Percentiles rank a stretch among this genome's conserved stretches.
phyloP scores from a whole-genome alignment of 1,140 invertebrate genomes.

The Nebria ingens region DNA sequence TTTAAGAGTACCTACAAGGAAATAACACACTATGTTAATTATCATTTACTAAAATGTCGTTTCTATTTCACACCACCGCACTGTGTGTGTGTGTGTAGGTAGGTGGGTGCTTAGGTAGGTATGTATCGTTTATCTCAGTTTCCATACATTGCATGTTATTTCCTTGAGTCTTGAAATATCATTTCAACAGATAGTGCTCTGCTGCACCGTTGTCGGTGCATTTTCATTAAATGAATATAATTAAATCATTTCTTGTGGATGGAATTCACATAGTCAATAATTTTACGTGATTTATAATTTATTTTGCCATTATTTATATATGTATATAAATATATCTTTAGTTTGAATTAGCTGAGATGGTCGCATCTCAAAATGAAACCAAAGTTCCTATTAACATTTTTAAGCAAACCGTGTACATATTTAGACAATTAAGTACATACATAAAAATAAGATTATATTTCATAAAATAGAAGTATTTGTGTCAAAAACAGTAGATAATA shows the following conservation, averaged over 20 bases:
- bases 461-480: conserved; percentile 9
- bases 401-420: conserved; percentile 1
- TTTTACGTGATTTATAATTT: conserved; percentile 11
- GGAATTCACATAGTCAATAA: conserved; percentile 7
- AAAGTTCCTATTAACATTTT: conserved; percentile 29
- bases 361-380: conserved; percentile 24
- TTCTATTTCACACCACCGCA: too few species aligned
- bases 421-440: background rate
- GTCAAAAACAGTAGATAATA: conserved; percentile 5
- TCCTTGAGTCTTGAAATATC: too few species aligned
- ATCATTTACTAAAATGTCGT: too few species aligned
- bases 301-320: conserved; percentile 9
- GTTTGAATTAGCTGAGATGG: conserved; percentile 9
- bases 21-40: too few species aligned
- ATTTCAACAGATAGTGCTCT: too few species aligned
- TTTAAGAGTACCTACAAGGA: too few species aligned
- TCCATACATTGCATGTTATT: too few species aligned
- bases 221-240: background rate
- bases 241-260: background rate
- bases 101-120: too few species aligned
- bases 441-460: conserved; percentile 8
- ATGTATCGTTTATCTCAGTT: too few species aligned
- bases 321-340: conserved; percentile 11
- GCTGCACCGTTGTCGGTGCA: background rate
- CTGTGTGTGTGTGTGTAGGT: too few species aligned